Conservation (phyloP, 2,888 invertebrate species). For the Schrankia costaestrigalis region DNA sequence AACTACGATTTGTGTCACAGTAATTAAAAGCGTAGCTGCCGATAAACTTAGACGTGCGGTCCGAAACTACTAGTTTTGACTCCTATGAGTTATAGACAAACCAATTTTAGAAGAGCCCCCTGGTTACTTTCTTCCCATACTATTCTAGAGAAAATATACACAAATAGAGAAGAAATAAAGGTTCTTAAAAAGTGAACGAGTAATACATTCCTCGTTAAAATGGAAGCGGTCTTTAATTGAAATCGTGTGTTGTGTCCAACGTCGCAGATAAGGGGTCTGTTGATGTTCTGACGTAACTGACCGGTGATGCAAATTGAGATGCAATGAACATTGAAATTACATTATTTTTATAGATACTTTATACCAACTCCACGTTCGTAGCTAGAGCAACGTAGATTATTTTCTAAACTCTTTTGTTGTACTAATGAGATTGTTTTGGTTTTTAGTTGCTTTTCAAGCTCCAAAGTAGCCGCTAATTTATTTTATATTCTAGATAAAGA, state of each 20-base stretch:
- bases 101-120: slow-evolving; percentile 54
- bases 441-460: no score
- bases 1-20: slow-evolving; percentile 79
- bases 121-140: slow-evolving; percentile 29
- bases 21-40: slow-evolving; percentile 79
- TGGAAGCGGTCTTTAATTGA: slow-evolving; percentile 75
- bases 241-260: slow-evolving; percentile 75
- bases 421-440: no score
- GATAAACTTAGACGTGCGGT: slow-evolving; percentile 69
- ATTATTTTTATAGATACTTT: background rate
- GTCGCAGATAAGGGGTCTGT: slow-evolving; percentile 63
- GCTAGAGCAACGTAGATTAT: no score
- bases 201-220: slow-evolving; percentile 65
- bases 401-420: no score
- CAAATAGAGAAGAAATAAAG: slow-evolving; percentile 32
- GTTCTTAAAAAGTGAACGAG: slow-evolving; percentile 56
- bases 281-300: slow-evolving; percentile 46
- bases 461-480: no score
- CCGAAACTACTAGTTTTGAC: slow-evolving; percentile 69
- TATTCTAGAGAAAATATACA: slow-evolving; percentile 23
- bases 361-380: no score
- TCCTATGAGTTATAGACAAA: slow-evolving; percentile 58
- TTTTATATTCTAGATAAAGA: no score
- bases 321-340: slow-evolving; percentile 30
- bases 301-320: slow-evolving; percentile 49